These are phyloP conservation scores for Cactoblastis cactorum DNA, from an alignment of 2,888 invertebrate genomes.

Conservation along the genomic window DNA sequence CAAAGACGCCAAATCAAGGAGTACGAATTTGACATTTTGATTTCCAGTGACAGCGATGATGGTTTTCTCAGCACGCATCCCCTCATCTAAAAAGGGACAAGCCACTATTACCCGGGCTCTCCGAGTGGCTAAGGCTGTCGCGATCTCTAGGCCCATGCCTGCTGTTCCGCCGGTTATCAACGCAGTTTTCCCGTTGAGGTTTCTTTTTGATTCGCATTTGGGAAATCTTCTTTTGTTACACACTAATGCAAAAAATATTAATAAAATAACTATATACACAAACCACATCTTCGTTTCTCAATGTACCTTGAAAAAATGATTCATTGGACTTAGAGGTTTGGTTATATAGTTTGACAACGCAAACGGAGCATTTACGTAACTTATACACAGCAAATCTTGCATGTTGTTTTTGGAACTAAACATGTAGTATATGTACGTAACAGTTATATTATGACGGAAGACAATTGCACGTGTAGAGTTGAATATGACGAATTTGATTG, in stretches of 20 bases:
- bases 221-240: constrained; percentile 13
- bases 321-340: background rate
- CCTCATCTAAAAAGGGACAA: constrained; percentile 50
- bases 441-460: background rate
- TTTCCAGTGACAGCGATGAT: constrained; percentile 81
- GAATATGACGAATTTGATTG: too few relatives aligned
- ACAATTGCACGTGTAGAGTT: background rate
- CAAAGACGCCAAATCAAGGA: constrained; percentile 85
- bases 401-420: background rate
- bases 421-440: background rate
- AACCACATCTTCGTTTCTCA: background rate
- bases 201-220: constrained; percentile 32
- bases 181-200: constrained; percentile 38
- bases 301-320: background rate
- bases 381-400: background rate
- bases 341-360: background rate
- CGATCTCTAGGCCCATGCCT: constrained; percentile 53
- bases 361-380: background rate
- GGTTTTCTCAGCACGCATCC: constrained; percentile 63
- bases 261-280: background rate
- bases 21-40: constrained; percentile 81
- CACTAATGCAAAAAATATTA: background rate
- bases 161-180: constrained; percentile 56
- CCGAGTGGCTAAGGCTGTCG: constrained; percentile 46
- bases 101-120: constrained; percentile 55